phyloP scores from a whole-genome alignment of 2,888 invertebrate species.

The Mimas tiliae region DNA sequence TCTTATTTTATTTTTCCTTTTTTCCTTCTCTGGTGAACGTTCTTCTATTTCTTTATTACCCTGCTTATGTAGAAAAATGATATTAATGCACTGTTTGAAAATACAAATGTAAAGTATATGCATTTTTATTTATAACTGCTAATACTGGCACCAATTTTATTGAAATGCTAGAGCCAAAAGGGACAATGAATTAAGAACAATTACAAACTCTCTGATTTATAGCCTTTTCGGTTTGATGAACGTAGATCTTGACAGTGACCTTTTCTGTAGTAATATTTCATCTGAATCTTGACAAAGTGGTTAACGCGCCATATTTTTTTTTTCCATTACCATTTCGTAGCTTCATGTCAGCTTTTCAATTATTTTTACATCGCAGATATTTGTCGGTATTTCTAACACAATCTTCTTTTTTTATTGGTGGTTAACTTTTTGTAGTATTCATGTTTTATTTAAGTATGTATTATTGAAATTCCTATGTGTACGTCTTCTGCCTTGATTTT shows the following conservation, averaged over 20 bases:
- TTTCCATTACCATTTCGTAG: background rate
- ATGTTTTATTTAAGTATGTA: background rate
- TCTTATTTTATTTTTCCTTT: conserved; percentile 87
- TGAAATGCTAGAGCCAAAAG: conserved; percentile 62
- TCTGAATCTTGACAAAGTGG: background rate
- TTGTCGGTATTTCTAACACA: background rate
- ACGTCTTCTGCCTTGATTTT: background rate
- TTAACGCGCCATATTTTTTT: background rate
- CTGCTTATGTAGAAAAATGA: conserved; percentile 73
- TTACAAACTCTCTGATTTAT: conserved; percentile 8
- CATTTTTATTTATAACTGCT: conserved; percentile 12
- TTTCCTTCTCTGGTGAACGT: conserved; percentile 88
- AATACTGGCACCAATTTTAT: background rate
- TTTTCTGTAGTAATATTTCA: background rate
- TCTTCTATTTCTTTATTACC: conserved; percentile 85
- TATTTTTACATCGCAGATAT: background rate
- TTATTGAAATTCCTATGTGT: background rate
- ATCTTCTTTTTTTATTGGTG: background rate
- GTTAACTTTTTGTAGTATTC: background rate
- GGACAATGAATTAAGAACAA: conserved; percentile 61
- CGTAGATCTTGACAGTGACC: background rate
- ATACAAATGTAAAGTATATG: conserved; percentile 9
- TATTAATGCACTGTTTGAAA: conserved; percentile 36
- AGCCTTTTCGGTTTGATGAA: background rate
- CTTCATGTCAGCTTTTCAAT: background rate